phyloP scores from a whole-genome alignment of 2,113 vertebrate species.

The Hemiprocne comata region DNA sequence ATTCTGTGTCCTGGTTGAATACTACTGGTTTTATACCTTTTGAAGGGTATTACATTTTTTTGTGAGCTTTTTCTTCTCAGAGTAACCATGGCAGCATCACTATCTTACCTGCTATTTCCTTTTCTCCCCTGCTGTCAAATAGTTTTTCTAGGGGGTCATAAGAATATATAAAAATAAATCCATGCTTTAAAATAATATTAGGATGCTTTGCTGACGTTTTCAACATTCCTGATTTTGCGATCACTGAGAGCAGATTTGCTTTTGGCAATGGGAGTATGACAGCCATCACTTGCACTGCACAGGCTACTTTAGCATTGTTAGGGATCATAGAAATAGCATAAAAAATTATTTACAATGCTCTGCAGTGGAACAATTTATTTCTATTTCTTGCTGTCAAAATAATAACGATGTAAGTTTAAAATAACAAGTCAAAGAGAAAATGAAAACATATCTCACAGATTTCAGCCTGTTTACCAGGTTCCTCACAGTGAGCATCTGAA shows the following conservation, averaged over 20 bases:
- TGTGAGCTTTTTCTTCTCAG: neutral
- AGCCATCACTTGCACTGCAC: neutral
- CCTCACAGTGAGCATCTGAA: neutral
- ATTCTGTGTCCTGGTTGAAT: neutral
- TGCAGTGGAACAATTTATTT: neutral
- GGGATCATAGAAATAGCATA: neutral
- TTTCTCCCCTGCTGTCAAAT: neutral
- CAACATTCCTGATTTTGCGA: neutral
- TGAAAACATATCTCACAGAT: neutral
- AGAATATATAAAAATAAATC: neutral
- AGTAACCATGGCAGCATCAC: conserved; percentile 52
- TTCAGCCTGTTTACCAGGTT: neutral
- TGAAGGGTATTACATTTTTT: neutral
- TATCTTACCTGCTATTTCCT: conserved; percentile 8
- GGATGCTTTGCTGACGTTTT: neutral
- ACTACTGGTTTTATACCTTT: neutral
- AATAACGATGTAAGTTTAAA: conserved; percentile 16
- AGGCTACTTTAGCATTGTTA: neutral
- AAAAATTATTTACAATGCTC: neutral
- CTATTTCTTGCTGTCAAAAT: neutral
- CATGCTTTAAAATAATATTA: neutral
- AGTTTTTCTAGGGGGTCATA: neutral
- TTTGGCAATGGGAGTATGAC: neutral
- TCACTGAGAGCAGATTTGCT: neutral
- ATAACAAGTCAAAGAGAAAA: conserved; percentile 16